Percentiles rank a stretch among this genome's conserved stretches.
Conservation (phyloP, 2,888 invertebrate species). For the Digitonthophagus gazella region DNA sequence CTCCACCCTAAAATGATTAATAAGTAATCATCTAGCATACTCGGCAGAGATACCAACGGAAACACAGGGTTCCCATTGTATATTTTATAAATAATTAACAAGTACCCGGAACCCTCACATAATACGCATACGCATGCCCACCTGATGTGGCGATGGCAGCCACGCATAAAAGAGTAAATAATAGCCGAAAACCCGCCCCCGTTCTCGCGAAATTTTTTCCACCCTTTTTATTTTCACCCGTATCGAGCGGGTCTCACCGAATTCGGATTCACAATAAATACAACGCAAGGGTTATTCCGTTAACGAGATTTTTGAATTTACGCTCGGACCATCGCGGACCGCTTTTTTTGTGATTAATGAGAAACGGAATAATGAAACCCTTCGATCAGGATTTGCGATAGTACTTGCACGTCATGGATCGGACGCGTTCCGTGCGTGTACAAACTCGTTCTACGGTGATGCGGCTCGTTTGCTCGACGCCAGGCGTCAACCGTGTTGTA, state of each 20-base stretch:
- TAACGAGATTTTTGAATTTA: constrained; percentile 50
- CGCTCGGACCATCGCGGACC: constrained; percentile 38
- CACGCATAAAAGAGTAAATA: background rate
- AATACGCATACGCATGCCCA: constrained; percentile 4
- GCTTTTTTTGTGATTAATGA: constrained; percentile 46
- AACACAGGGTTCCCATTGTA: constrained; percentile 2
- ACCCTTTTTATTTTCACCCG: constrained; percentile 30
- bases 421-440: constrained; percentile 19
- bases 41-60: background rate
- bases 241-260: constrained; percentile 32
- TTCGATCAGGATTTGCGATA: constrained; percentile 49
- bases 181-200: background rate
- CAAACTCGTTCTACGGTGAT: constrained; percentile 10
- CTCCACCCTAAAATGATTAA: constrained; percentile 14
- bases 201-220: constrained; percentile 32
- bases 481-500: background rate
- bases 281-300: constrained; percentile 48
- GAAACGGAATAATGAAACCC: constrained; percentile 49
- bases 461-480: constrained; percentile 4
- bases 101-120: background rate
- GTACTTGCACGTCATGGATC: constrained; percentile 42
- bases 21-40: constrained; percentile 8
- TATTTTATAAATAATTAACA: constrained; percentile 13
- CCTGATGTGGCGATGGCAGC: background rate
- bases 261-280: constrained; percentile 49